Conservation (phyloP, 1,140 invertebrate species). For the Varroa destructor region DNA sequence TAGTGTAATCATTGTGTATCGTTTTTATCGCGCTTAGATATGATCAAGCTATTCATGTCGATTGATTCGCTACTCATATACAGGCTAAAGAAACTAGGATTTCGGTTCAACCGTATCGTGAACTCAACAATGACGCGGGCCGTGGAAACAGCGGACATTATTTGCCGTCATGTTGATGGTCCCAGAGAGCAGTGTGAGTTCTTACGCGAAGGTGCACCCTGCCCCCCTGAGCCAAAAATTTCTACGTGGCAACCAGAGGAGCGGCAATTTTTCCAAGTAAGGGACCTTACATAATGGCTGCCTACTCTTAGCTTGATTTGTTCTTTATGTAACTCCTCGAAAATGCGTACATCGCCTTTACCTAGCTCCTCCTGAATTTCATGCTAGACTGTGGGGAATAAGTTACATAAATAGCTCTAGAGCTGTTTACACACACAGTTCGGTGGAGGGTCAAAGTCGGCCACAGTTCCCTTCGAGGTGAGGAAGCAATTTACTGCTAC, state of each 20-base stretch:
- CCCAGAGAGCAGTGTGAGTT: conserved; percentile 53
- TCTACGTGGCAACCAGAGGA: conserved; percentile 68
- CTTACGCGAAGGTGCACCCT: conserved; percentile 83
- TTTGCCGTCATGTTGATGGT: conserved; percentile 52
- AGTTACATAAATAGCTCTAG: too few relatives aligned
- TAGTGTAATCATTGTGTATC: too few relatives aligned
- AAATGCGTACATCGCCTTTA: conserved; percentile 20
- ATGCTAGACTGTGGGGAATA: too few relatives aligned
- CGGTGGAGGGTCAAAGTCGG: too few relatives aligned
- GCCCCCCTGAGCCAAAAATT: conserved; percentile 70
- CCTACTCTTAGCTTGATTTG: not conserved
- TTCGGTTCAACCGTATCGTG: conserved; percentile 62
- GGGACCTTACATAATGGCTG: not conserved
- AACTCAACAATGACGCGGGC: conserved; percentile 86
- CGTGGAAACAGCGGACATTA: conserved; percentile 72
- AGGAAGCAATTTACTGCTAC: too few relatives aligned
- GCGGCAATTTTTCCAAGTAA: conserved; percentile 28
- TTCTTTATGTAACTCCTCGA: conserved; percentile 25
- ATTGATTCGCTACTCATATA: too few relatives aligned
- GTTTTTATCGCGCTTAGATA: too few relatives aligned
- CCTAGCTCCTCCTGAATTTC: too few relatives aligned
- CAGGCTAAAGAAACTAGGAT: conserved; percentile 50
- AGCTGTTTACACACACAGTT: too few relatives aligned
- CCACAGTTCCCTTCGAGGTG: too few relatives aligned
- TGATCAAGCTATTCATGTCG: too few relatives aligned